Conservation (phyloP, 2,113 vertebrate species). For the Orycteropus afer region DNA sequence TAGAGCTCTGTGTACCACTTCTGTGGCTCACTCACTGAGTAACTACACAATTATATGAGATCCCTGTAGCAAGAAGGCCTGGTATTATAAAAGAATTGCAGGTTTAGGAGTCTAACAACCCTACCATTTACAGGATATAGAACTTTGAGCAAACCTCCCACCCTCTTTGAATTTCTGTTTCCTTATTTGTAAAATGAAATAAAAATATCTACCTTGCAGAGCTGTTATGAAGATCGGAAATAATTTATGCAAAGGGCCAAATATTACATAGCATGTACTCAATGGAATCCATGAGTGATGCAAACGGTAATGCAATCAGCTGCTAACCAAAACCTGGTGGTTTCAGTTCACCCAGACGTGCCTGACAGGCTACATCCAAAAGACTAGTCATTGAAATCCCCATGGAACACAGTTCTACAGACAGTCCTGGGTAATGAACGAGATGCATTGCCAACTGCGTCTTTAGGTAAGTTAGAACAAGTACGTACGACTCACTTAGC, state of each 20-base stretch:
- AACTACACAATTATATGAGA: not conserved
- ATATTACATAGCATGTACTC: not conserved
- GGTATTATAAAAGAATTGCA: not conserved
- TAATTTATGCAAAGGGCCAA: not conserved
- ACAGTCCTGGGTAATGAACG: too few species aligned
- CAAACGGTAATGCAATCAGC: not conserved
- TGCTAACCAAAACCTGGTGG: too few species aligned
- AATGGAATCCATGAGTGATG: not conserved
- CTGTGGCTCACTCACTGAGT: too few species aligned
- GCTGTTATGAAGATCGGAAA: not conserved
- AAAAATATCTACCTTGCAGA: not conserved
- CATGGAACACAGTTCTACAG: not conserved
- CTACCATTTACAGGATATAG: accelerated
- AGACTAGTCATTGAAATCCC: not conserved
- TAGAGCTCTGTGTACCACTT: accelerated
- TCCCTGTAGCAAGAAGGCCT: not conserved
- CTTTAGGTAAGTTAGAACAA: too few species aligned
- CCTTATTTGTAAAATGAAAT: not conserved
- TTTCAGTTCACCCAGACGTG: not conserved
- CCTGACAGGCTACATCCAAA: too few species aligned
- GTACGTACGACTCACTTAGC: too few species aligned
- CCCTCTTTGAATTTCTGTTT: not conserved
- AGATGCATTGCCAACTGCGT: too few species aligned
- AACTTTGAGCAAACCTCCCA: not conserved
- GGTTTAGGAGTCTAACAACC: not conserved